These are phyloP conservation scores for Latrodectus hesperus DNA, from an alignment of 2,888 invertebrate species.

Conservation along the genomic window DNA sequence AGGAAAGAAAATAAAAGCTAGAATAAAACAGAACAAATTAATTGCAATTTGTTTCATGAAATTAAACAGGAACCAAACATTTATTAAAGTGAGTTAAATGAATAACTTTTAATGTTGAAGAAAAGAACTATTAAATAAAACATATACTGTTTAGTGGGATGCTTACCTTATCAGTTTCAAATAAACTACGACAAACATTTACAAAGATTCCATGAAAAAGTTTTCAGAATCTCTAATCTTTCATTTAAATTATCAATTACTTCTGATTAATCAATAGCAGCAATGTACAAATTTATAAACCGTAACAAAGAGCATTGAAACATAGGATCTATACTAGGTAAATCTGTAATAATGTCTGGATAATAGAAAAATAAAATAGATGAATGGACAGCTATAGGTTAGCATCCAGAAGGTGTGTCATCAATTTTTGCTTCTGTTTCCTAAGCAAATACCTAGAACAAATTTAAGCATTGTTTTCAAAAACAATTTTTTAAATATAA, in stretches of 20 bases:
- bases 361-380: conserved; percentile 77
- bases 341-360: conserved; percentile 77
- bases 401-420: conserved; percentile 75
- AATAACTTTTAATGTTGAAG: background rate
- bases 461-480: background rate
- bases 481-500: too few species aligned
- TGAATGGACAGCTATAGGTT: conserved; percentile 76
- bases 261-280: conserved; percentile 76
- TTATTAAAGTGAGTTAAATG: background rate
- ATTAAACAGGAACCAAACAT: background rate
- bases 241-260: conserved; percentile 74
- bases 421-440: conserved; percentile 76
- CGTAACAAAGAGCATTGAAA: conserved; percentile 77
- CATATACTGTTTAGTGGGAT: background rate
- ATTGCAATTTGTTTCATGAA: too few species aligned
- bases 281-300: conserved; percentile 77
- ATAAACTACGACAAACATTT: conserved; percentile 76
- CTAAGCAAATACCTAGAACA: conserved; percentile 75
- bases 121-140: background rate
- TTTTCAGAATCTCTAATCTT: conserved; percentile 74
- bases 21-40: conserved; percentile 45
- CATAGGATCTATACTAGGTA: conserved; percentile 77
- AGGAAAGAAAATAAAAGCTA: conserved; percentile 77
- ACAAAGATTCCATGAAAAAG: conserved; percentile 77
- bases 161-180: conserved; percentile 77